Percentiles rank a stretch among this genome's conserved stretches.
Evolutionary conservation across 2,888 invertebrate genomes (phyloP).

Genomic region (Scaeva pyrastri): DNA sequence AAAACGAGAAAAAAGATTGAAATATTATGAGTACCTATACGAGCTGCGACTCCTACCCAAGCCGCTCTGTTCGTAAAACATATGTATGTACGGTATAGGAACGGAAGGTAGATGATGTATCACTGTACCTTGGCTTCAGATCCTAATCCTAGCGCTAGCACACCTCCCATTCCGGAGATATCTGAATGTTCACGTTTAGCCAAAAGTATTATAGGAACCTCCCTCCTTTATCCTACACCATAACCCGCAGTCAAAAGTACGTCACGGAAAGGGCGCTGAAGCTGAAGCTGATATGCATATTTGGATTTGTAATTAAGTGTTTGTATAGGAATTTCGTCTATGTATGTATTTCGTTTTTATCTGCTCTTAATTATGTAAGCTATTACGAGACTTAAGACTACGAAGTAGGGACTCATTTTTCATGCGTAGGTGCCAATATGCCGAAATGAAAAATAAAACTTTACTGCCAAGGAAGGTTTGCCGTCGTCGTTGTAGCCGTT

Average conservation of each 20-base stretch:
- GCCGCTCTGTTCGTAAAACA: too few species aligned
- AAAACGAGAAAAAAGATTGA: slow-evolving; percentile 12
- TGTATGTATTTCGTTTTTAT: slow-evolving; percentile 11
- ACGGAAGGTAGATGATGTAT: slow-evolving; percentile 30
- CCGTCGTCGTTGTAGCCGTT: too few species aligned
- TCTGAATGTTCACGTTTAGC: background rate
- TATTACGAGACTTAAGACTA: background rate
- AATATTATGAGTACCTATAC: slow-evolving; percentile 7
- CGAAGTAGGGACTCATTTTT: slow-evolving; percentile 30
- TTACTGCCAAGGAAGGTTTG: slow-evolving; percentile 15
- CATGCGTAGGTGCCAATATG: slow-evolving; percentile 57
- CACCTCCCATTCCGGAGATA: slow-evolving; percentile 19
- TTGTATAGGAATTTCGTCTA: background rate
- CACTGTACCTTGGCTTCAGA: background rate
- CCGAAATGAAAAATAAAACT: background rate
- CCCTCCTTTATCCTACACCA: background rate
- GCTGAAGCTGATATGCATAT: background rate
- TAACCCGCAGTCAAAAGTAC: background rate
- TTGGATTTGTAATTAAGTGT: slow-evolving; percentile 35
- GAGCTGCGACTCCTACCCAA: too few species aligned
- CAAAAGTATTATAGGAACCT: background rate
- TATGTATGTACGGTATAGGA: background rate
- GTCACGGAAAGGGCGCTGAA: background rate
- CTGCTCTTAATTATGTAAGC: slow-evolving; percentile 38
- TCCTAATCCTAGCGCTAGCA: slow-evolving; percentile 14